phyloP scores from a whole-genome alignment of 2,888 invertebrate genomes.

The Osedax frankpressi region DNA sequence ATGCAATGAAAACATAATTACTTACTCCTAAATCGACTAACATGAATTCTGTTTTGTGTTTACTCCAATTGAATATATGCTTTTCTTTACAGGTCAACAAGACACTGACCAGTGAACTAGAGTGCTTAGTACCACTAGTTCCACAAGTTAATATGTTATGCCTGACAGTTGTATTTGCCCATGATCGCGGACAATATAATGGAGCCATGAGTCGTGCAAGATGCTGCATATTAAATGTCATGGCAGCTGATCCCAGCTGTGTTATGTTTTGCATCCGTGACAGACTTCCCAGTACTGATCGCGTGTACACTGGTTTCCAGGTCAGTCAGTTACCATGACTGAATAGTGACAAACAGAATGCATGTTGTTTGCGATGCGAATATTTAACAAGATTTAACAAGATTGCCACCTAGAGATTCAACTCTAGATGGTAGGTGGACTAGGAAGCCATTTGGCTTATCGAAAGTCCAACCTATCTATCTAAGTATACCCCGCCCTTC shows the following conservation, averaged over 20 bases:
- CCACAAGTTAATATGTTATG: neutral
- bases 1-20: neutral
- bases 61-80: constrained; percentile 2
- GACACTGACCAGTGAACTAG: too few species aligned
- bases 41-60: neutral
- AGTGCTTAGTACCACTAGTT: neutral
- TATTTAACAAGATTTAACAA: too few species aligned
- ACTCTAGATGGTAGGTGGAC: too few species aligned
- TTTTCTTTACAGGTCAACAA: neutral
- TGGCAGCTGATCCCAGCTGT: neutral
- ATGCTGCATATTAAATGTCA: neutral
- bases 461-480: too few species aligned
- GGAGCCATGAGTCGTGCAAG: neutral
- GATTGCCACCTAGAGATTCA: too few species aligned
- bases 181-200: neutral
- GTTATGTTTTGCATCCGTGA: neutral
- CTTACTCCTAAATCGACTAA: neutral
- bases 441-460: too few species aligned
- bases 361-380: too few species aligned
- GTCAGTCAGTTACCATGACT: neutral
- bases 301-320: neutral
- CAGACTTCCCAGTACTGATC: neutral
- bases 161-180: too few species aligned
- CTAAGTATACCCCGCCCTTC: too few species aligned
- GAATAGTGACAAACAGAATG: too few species aligned